These are phyloP conservation scores for Crambe crambe DNA, from an alignment of 37 sponge, comb jelly and placozoan species.

Conservation along the genomic window DNA sequence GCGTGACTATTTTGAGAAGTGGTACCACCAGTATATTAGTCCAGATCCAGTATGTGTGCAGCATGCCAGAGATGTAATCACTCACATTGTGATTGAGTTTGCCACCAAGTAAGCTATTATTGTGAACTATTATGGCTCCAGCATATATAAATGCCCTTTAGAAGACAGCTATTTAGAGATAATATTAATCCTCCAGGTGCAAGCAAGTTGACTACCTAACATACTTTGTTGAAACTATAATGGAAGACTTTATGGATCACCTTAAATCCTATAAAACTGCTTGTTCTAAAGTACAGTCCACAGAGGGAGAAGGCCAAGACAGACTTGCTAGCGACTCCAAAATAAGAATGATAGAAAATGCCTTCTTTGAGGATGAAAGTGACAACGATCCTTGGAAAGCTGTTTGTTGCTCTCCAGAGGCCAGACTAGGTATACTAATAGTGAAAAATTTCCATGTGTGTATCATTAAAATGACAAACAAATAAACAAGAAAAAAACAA, in stretches of 20 bases:
- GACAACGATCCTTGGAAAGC: conserved; percentile 24
- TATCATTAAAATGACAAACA: too few species aligned
- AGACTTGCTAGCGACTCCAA: not conserved
- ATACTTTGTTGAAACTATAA: conserved; percentile 54
- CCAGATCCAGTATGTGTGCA: conserved; percentile 41
- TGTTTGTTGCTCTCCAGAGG: conserved; percentile 24
- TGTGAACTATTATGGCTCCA: not conserved
- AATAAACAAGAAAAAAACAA: too few species aligned
- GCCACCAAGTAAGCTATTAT: conserved; percentile 12
- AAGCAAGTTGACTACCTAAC: conserved; percentile 47
- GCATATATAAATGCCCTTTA: not conserved
- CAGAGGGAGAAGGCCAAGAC: not conserved
- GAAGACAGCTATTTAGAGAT: not conserved
- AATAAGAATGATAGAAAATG: conserved; percentile 4
- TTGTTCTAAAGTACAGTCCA: not conserved
- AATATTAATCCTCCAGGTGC: conserved; percentile 11
- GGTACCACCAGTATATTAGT: conserved; percentile 58
- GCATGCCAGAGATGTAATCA: not conserved
- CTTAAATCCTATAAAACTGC: conserved; percentile 44
- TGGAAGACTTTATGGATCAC: conserved; percentile 67
- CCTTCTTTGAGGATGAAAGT: conserved; percentile 32
- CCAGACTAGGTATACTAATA: conserved; percentile 16
- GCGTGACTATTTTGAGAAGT: conserved; percentile 57
- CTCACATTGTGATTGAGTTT: conserved; percentile 8
- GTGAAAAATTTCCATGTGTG: too few species aligned